A percentile compares a stretch with the other conserved stretches of the same genome.
Conservation (phyloP, 1,140 invertebrate species). For the Manduca sexta region DNA sequence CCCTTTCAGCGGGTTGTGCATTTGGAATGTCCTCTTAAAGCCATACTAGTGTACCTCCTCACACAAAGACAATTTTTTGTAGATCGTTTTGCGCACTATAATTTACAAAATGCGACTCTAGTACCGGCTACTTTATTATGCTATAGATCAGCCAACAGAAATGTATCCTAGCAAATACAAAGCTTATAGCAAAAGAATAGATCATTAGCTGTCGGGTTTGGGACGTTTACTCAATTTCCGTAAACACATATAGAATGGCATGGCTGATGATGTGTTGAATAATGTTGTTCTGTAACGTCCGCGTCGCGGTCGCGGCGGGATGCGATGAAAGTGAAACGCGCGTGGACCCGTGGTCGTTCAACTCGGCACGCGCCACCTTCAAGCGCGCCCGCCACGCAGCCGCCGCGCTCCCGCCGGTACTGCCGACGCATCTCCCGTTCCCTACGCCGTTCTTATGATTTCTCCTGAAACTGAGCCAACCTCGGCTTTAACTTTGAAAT, state of each 20-base stretch:
- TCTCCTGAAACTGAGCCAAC: neutral
- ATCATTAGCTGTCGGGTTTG: too few species aligned
- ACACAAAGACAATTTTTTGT: too few species aligned
- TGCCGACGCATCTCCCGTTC: slow-evolving; percentile 30
- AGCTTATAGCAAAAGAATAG: too few species aligned
- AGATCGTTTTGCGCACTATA: too few species aligned
- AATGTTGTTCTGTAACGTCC: slow-evolving; percentile 15
- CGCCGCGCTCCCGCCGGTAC: slow-evolving; percentile 1
- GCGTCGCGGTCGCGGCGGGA: slow-evolving; percentile 30
- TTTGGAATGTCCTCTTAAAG: too few species aligned
- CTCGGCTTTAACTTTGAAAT: neutral
- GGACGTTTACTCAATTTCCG: too few species aligned
- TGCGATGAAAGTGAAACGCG: slow-evolving; percentile 62
- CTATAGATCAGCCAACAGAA: too few species aligned
- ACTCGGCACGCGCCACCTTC: slow-evolving; percentile 59
- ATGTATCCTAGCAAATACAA: too few species aligned
- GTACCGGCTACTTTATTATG: too few species aligned
- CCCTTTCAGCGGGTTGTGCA: too few species aligned
- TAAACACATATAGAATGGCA: neutral
- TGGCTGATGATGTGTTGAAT: slow-evolving; percentile 17
- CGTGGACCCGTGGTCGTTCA: slow-evolving; percentile 57
- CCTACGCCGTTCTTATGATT: slow-evolving; percentile 25
- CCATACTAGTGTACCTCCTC: too few species aligned
- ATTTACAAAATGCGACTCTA: too few species aligned
- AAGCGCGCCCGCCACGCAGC: slow-evolving; percentile 11